These are phyloP conservation scores for Ostrea edulis DNA, from an alignment of 1,140 invertebrate genomes.

Conservation along the genomic window DNA sequence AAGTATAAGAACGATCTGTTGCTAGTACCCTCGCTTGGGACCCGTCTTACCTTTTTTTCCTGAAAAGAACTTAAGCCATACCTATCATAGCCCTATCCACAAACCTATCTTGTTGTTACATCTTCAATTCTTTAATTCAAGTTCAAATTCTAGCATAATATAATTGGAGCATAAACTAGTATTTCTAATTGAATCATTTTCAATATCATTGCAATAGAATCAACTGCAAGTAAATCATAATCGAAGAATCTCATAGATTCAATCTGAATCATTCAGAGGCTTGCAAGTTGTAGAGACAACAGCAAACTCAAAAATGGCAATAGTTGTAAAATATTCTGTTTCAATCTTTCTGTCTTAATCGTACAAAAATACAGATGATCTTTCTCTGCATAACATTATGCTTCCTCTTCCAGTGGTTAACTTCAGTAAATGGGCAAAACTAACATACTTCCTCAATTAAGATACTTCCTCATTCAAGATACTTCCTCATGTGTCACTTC, in stretches of 20 bases:
- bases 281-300: too few species aligned
- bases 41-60: slow-evolving; percentile 13
- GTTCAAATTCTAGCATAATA: neutral
- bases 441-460: neutral
- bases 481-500: slow-evolving; percentile 3
- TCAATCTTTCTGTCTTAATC: neutral
- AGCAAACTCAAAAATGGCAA: neutral
- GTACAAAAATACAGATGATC: neutral
- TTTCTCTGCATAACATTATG: neutral
- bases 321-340: neutral
- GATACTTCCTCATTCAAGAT: neutral
- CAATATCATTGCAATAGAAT: neutral
- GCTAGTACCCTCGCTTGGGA: slow-evolving; percentile 29
- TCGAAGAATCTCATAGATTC: neutral
- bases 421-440: slow-evolving; percentile 2
- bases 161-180: neutral
- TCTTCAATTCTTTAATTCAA: neutral
- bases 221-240: neutral
- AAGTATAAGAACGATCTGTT: slow-evolving; percentile 34
- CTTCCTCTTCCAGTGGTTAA: neutral
- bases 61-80: slow-evolving; percentile 23
- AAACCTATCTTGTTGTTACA: slow-evolving; percentile 19
- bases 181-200: neutral
- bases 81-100: neutral
- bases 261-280: neutral